Conservation (phyloP, 2,113 vertebrate species). For the Mus spicilegus region DNA sequence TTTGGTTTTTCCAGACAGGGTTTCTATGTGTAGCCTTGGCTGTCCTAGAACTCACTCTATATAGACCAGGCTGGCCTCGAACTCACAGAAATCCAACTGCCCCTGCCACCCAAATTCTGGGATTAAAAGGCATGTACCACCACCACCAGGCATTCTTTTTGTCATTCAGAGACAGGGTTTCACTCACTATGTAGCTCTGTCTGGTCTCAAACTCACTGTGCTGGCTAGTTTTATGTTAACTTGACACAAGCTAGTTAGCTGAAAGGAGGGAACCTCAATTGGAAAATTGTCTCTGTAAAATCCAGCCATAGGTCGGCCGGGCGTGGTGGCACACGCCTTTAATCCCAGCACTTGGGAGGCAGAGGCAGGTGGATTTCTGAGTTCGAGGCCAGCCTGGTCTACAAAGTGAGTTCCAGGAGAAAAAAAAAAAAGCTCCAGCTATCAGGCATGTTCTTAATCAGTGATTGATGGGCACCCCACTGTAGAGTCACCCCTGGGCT, state of each 20-base stretch:
- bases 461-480: background rate
- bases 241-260: background rate
- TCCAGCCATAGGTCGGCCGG: background rate
- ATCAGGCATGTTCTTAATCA: background rate
- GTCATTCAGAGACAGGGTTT: background rate
- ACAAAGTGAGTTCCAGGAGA: no score
- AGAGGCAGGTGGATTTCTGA: no score
- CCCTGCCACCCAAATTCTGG: background rate
- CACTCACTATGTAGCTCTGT: background rate
- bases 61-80: background rate
- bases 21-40: background rate
- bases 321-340: no score
- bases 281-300: background rate
- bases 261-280: background rate
- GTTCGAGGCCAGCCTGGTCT: no score
- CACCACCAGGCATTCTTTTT: background rate
- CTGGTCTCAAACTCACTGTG: background rate
- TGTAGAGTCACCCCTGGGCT: background rate
- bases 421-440: no score
- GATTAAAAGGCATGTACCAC: background rate
- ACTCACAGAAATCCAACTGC: background rate
- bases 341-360: no score
- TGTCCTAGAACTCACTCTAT: background rate
- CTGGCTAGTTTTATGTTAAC: background rate
- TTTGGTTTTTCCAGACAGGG: no score